These are phyloP conservation scores for Crax fasciolata DNA, from an alignment of 2,797 vertebrate species.

Conservation along the genomic window DNA sequence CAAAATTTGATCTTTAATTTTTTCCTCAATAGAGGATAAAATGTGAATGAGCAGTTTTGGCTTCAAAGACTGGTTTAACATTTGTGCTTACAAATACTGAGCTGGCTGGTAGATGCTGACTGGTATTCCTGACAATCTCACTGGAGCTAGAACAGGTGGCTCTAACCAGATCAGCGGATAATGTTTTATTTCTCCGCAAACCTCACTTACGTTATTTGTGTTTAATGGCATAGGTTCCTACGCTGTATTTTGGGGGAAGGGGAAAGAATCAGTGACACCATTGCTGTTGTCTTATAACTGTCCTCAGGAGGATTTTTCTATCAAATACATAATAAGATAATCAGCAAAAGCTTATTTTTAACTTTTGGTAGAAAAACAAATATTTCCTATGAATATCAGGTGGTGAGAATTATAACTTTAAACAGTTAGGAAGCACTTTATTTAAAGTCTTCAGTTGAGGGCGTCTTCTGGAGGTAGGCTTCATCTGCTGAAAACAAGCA, in stretches of 20 bases:
- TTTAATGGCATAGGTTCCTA: neutral
- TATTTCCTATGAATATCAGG: neutral
- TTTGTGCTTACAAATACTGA: neutral
- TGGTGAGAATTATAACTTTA: neutral
- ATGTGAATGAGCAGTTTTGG: neutral
- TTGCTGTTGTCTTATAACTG: neutral
- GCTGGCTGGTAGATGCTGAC: neutral
- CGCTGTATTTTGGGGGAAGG: neutral
- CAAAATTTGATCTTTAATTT: neutral
- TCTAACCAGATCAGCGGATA: neutral
- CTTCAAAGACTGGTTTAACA: neutral
- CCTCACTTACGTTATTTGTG: neutral
- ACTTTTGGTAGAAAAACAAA: neutral
- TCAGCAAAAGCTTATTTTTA: neutral
- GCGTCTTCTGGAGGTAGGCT: neutral
- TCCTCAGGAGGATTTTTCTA: neutral
- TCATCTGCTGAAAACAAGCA: neutral
- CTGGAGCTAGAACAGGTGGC: neutral
- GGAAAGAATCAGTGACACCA: too few species aligned
- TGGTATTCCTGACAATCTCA: neutral
- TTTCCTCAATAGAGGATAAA: neutral
- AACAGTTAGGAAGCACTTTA: neutral
- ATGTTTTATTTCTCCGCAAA: neutral
- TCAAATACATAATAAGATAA: neutral
- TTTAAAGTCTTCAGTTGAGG: neutral